A percentile compares a stretch with the other conserved stretches of the same genome.
Evolutionary conservation across 2,888 invertebrate species (phyloP).

Genomic region (Cerceris ruficornis): DNA sequence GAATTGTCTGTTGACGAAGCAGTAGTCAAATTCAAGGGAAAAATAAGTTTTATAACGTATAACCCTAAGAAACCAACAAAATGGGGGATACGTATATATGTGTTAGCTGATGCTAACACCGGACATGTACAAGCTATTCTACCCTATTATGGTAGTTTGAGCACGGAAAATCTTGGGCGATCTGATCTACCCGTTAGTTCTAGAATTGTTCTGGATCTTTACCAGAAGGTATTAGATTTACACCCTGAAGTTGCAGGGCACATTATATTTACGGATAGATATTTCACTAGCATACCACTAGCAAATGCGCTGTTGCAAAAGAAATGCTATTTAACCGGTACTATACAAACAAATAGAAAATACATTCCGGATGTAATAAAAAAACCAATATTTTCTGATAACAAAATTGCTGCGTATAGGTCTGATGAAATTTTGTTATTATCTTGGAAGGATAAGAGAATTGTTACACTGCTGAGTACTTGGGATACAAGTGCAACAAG

Average conservation of each 20-base stretch:
- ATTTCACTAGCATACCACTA: conserved; percentile 39
- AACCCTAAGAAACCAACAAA: conserved; percentile 56
- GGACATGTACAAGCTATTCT: conserved; percentile 59
- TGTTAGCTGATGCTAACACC: conserved; percentile 48
- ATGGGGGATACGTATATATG: conserved; percentile 33
- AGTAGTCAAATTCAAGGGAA: conserved; percentile 26
- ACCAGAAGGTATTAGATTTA: conserved; percentile 26
- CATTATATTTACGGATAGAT: conserved; percentile 26
- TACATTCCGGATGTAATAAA: conserved; percentile 22
- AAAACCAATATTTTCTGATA: conserved; percentile 23
- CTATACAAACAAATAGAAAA: conserved; percentile 22
- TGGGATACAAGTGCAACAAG: conserved; percentile 11
- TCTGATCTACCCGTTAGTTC: conserved; percentile 43
- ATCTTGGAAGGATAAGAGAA: conserved; percentile 27
- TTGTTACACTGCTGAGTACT: conserved; percentile 25
- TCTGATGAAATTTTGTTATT: conserved; percentile 32
- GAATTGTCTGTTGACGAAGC: conserved; percentile 40
- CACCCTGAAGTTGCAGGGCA: conserved; percentile 24
- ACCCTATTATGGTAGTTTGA: conserved; percentile 61
- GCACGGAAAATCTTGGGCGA: conserved; percentile 44
- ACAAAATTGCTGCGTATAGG: conserved; percentile 26
- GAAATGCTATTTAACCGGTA: conserved; percentile 27
- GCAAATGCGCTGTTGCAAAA: conserved; percentile 30
- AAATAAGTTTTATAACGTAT: conserved; percentile 44
- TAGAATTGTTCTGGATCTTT: conserved; percentile 30